Percentiles rank a stretch among this genome's conserved stretches.
phyloP scores from a whole-genome alignment of 1,140 invertebrate species.

The Listronotus oregonensis region DNA sequence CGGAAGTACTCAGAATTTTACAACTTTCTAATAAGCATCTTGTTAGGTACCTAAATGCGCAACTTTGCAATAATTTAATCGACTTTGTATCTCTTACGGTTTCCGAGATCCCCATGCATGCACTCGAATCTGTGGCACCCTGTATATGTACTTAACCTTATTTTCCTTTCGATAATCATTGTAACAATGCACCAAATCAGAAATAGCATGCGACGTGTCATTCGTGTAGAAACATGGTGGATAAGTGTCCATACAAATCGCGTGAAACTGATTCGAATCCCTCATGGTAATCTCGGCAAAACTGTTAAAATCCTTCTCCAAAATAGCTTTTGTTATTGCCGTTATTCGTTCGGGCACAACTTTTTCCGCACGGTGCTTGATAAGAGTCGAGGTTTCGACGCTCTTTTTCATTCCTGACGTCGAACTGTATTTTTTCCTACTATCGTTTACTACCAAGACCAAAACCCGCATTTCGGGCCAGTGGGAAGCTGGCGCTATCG shows the following conservation, averaged over 20 bases:
- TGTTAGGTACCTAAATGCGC: too few species aligned
- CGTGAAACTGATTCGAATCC: constrained; percentile 98
- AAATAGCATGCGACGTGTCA: constrained; percentile 80
- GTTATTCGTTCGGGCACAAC: constrained; percentile 75
- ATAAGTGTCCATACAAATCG: constrained; percentile 90
- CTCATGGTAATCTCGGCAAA: constrained; percentile 96
- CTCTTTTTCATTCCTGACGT: constrained; percentile 89
- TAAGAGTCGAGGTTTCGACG: constrained; percentile 81
- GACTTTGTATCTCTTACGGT: too few species aligned
- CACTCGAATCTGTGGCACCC: too few species aligned
- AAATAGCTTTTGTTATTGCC: constrained; percentile 76
- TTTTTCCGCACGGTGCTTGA: constrained; percentile 74
- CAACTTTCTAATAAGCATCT: too few species aligned
- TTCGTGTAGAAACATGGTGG: constrained; percentile 94
- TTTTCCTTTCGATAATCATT: constrained; percentile 68
- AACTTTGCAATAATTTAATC: too few species aligned
- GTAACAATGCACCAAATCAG: constrained; percentile 81
- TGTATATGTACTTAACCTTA: constrained; percentile 69
- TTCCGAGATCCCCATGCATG: too few species aligned
- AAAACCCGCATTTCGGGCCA: constrained; percentile 92
- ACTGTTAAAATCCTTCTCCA: constrained; percentile 76
- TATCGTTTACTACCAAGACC: constrained; percentile 88
- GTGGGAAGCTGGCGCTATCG: constrained; percentile 73
- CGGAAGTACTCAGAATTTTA: too few species aligned
- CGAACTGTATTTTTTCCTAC: constrained; percentile 85